These are phyloP conservation scores for Pantherophis guttatus DNA, from an alignment of 2,113 vertebrate genomes.

Conservation along the genomic window DNA sequence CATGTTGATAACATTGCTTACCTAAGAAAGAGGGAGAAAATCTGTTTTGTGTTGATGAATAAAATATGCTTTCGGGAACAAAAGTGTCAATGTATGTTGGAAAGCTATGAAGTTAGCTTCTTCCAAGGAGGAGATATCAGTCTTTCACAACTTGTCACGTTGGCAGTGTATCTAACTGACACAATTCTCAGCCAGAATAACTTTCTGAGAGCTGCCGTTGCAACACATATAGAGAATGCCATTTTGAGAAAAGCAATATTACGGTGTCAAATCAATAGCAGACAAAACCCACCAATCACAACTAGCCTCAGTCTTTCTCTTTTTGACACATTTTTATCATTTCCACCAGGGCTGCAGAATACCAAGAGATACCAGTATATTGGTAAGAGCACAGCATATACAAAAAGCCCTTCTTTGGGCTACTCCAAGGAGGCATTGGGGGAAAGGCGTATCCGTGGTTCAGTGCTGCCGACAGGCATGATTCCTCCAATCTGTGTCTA, in stretches of 20 bases:
- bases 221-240: not conserved
- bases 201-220: not conserved
- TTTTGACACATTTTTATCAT: not conserved
- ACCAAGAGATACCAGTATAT: not conserved
- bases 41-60: not conserved
- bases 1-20: not conserved
- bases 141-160: not conserved
- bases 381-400: not conserved
- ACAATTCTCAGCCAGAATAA: not conserved
- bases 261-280: not conserved
- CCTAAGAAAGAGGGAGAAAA: not conserved
- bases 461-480: not conserved
- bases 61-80: not conserved
- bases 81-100: not conserved
- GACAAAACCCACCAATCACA: not conserved
- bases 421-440: conserved; percentile 22
- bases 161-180: not conserved
- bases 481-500: not conserved
- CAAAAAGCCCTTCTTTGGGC: not conserved
- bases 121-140: not conserved
- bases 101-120: not conserved
- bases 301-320: not conserved
- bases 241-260: not conserved
- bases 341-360: not conserved
- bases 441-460: not conserved